A percentile compares a stretch with the other conserved stretches of the same genome.
phyloP scores from a whole-genome alignment of 2,797 vertebrate species.

The Thamnophis elegans region DNA sequence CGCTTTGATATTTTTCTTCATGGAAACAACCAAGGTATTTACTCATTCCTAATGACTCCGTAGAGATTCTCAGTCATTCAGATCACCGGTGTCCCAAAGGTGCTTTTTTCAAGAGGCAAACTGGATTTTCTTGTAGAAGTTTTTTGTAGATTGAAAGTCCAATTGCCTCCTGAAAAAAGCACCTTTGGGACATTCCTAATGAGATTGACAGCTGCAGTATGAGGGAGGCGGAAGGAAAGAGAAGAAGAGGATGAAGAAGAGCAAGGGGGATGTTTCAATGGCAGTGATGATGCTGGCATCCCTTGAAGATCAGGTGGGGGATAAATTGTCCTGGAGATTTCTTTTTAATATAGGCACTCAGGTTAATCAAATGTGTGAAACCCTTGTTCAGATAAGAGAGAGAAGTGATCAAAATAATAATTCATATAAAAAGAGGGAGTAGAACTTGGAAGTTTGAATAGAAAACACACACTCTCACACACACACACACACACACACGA shows the following conservation, averaged over 20 bases:
- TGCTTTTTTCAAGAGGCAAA: too few relatives aligned
- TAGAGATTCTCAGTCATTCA: too few relatives aligned
- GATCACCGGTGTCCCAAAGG: too few relatives aligned
- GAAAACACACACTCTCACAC: neutral
- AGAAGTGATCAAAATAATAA: neutral
- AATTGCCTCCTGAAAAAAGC: too few relatives aligned
- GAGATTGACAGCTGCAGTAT: neutral
- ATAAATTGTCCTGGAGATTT: neutral
- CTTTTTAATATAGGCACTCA: neutral
- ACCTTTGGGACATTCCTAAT: neutral
- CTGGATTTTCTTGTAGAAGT: too few relatives aligned
- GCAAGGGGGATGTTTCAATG: neutral
- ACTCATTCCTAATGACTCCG: neutral
- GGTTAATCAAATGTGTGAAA: neutral
- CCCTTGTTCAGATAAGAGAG: neutral
- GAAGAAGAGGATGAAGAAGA: neutral
- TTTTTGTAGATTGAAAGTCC: too few relatives aligned
- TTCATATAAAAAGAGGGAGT: neutral
- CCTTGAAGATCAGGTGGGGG: neutral
- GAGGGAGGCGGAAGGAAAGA: neutral
- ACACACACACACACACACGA: neutral
- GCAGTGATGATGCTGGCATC: neutral
- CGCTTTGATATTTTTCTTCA: neutral
- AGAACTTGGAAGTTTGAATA: neutral
- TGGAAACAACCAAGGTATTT: neutral